Conservation (phyloP, 2,888 invertebrate genomes). For the Cephonodes hylas region DNA sequence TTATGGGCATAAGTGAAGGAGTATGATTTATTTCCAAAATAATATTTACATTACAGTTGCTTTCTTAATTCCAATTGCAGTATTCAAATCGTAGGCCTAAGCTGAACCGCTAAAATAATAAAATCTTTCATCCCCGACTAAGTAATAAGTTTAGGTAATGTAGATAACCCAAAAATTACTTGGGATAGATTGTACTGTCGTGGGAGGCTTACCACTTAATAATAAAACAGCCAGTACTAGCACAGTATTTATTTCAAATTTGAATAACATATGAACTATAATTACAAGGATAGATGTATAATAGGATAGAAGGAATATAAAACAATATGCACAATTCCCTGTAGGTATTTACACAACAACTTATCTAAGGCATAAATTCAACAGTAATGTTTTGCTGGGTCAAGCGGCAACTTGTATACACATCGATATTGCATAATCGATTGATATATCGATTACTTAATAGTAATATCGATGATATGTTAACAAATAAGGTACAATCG, state of each 20-base stretch:
- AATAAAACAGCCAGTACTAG: conserved; percentile 32
- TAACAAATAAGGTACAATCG: background rate
- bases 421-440: background rate
- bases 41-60: no score
- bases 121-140: no score
- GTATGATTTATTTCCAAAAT: no score
- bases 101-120: no score
- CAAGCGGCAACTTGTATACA: background rate
- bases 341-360: conserved; percentile 62
- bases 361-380: conserved; percentile 43
- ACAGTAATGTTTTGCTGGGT: conserved; percentile 12
- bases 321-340: conserved; percentile 67
- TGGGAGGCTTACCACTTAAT: no score
- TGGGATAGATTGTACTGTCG: no score
- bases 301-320: conserved; percentile 49
- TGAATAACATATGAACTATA: conserved; percentile 52
- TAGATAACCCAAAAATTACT: no score
- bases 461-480: background rate
- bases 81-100: no score
- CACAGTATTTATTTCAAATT: conserved; percentile 56
- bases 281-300: conserved; percentile 47
- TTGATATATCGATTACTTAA: background rate
- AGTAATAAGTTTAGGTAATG: no score
- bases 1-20: no score
- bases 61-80: no score